Evolutionary conservation across 1,140 invertebrate genomes (phyloP).

Genomic region (Heliconius nattereri): DNA sequence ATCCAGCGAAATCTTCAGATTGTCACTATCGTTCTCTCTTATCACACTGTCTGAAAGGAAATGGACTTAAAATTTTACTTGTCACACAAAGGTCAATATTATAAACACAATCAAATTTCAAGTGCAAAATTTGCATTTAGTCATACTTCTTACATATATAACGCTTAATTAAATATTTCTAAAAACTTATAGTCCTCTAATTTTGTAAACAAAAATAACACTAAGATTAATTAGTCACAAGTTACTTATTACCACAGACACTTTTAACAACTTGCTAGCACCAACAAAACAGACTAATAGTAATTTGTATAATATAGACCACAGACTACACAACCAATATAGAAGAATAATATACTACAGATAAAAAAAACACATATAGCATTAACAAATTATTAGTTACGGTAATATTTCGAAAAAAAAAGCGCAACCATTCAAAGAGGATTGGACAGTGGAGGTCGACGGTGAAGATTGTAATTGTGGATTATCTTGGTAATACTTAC

Average conservation of each 20-base stretch:
- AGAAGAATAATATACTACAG: background rate
- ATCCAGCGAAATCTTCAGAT: constrained; percentile 58
- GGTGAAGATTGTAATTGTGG: too few species aligned
- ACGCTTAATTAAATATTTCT: background rate
- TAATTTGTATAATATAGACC: constrained; percentile 3
- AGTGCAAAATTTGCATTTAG: background rate
- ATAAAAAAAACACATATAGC: background rate
- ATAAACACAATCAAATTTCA: constrained; percentile 18
- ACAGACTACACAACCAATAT: background rate
- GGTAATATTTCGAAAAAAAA: too few species aligned
- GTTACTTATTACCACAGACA: constrained; percentile 51
- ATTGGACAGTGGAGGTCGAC: too few species aligned
- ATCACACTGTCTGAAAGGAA: constrained; percentile 71
- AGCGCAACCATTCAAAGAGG: too few species aligned
- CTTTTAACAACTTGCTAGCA: constrained; percentile 35
- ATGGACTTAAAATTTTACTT: constrained; percentile 49
- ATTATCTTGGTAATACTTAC: too few species aligned
- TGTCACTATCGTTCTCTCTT: constrained; percentile 72
- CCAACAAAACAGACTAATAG: constrained; percentile 25
- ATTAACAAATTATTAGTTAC: too few species aligned
- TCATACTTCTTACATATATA: background rate
- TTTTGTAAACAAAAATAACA: constrained; percentile 53
- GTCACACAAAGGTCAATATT: constrained; percentile 31
- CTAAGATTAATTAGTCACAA: constrained; percentile 61
- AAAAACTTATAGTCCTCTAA: background rate